phyloP scores from a whole-genome alignment of 2,113 vertebrate species.

The Microcebus murinus region DNA sequence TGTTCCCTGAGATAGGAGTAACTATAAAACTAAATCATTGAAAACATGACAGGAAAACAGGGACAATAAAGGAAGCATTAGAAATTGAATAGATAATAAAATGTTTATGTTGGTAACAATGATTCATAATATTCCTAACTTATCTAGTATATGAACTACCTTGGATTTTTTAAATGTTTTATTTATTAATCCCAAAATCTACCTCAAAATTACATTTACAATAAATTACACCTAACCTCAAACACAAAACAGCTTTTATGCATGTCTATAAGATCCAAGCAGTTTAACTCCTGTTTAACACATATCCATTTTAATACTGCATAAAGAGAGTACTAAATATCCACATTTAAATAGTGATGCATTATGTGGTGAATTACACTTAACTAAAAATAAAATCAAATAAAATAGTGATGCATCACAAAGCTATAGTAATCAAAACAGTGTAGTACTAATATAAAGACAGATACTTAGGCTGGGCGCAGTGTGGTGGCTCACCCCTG shows the following conservation, averaged over 20 bases:
- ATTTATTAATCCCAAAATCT: constrained; percentile 3
- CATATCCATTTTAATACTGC: neutral
- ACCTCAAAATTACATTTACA: neutral
- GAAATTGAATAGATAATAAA: neutral
- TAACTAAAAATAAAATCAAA: too few relatives aligned
- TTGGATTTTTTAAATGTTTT: neutral
- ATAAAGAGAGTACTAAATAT: neutral
- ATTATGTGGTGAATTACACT: too few relatives aligned
- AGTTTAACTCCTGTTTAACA: neutral
- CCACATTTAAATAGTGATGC: neutral
- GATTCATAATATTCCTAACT: neutral
- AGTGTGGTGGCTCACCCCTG: too few relatives aligned
- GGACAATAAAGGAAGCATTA: neutral
- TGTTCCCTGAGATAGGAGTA: neutral
- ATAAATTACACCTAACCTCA: neutral
- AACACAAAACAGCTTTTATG: constrained; percentile 6
- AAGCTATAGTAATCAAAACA: constrained; percentile 11
- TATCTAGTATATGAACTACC: neutral
- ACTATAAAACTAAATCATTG: too few relatives aligned
- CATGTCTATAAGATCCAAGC: neutral
- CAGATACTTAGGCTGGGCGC: neutral
- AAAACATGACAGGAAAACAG: constrained; percentile 20
- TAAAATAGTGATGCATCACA: neutral
- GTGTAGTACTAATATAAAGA: neutral
- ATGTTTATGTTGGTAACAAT: neutral